A percentile compares a stretch with the other conserved stretches of the same genome.
phyloP scores from a whole-genome alignment of 2,888 invertebrate genomes.

The Eupithecia abbreviata region DNA sequence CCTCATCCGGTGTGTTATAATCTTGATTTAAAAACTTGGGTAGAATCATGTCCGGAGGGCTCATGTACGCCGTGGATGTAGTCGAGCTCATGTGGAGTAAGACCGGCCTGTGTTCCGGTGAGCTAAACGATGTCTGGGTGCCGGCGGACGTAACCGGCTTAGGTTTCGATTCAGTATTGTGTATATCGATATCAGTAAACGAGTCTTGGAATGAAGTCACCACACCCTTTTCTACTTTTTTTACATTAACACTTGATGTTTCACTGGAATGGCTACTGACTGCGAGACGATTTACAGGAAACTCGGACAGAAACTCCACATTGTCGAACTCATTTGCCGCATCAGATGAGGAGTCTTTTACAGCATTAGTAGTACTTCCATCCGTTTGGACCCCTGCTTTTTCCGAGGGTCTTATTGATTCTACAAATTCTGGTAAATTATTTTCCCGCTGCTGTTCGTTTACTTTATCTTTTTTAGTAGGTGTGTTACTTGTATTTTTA shows the following conservation, averaged over 20 bases:
- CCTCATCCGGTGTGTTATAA: slow-evolving; percentile 50
- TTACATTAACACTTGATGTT: slow-evolving; percentile 7
- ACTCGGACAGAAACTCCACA: neutral
- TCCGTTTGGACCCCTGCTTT: neutral
- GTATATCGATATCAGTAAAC: slow-evolving; percentile 47
- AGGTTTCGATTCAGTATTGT: slow-evolving; percentile 49
- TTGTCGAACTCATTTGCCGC: neutral
- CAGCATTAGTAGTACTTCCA: neutral
- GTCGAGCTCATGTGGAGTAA: slow-evolving; percentile 78
- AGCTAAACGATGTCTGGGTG: slow-evolving; percentile 69
- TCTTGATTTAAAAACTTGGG: slow-evolving; percentile 64
- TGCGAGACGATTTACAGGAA: slow-evolving; percentile 12
- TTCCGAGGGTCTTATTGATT: neutral
- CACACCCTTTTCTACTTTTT: slow-evolving; percentile 53
- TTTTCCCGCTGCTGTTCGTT: slow-evolving; percentile 19
- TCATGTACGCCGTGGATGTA: slow-evolving; percentile 80
- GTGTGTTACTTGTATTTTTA: slow-evolving; percentile 37
- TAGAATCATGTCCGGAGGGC: slow-evolving; percentile 76
- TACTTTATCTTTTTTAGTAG: slow-evolving; percentile 29
- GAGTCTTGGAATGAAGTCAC: slow-evolving; percentile 53
- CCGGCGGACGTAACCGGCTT: slow-evolving; percentile 66
- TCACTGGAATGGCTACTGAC: slow-evolving; percentile 12
- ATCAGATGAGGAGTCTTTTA: slow-evolving; percentile 8
- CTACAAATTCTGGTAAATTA: slow-evolving; percentile 13
- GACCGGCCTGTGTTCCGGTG: slow-evolving; percentile 64